A percentile compares a stretch with the other conserved stretches of the same genome.
Conservation (phyloP, 2,888 invertebrate genomes). For the Hypomecis punctinalis region DNA sequence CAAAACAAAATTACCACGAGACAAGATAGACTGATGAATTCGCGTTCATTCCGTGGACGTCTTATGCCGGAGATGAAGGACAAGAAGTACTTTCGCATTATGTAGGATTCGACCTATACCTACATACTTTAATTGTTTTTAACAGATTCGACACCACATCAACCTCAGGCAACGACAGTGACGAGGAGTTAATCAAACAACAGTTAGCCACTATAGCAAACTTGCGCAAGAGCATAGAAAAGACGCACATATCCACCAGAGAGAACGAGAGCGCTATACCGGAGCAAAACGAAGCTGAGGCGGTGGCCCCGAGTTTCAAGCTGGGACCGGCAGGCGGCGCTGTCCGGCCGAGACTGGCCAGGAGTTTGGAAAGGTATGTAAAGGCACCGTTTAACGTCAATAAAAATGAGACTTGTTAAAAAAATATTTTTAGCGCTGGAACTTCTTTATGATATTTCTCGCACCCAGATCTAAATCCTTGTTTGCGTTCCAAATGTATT, state of each 20-base stretch:
- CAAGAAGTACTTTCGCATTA: no score
- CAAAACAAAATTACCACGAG: no score
- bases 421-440: no score
- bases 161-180: constrained; percentile 88
- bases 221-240: constrained; percentile 76
- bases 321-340: constrained; percentile 84
- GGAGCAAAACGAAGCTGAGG: constrained; percentile 68
- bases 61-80: no score
- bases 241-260: constrained; percentile 74
- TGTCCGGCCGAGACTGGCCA: constrained; percentile 72
- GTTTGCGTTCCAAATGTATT: no score
- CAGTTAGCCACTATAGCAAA: constrained; percentile 73
- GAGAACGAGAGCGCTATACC: constrained; percentile 74
- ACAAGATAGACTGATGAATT: no score
- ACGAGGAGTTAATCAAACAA: constrained; percentile 81
- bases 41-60: no score
- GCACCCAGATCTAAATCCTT: no score
- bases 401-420: no score
- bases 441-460: no score
- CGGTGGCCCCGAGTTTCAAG: constrained; percentile 87
- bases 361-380: constrained; percentile 56
- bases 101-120: no score
- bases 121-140: not conserved
- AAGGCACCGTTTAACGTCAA: not conserved
- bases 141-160: constrained; percentile 85